Evolutionary conservation across 2,113 vertebrate species (phyloP).

Genomic region (Circaetus gallicus): DNA sequence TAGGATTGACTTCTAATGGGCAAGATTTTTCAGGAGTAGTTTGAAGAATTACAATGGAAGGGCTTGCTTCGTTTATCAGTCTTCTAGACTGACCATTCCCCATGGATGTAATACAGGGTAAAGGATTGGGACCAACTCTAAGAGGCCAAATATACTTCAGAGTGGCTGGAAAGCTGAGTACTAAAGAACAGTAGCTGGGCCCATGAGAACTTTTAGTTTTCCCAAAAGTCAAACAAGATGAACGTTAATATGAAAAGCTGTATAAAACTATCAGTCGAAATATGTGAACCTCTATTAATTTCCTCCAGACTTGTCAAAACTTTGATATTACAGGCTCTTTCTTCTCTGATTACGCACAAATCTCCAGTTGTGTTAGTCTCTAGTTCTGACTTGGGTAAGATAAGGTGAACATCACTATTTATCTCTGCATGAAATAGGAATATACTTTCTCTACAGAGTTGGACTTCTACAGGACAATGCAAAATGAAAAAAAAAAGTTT

Average conservation of each 20-base stretch:
- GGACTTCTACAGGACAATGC: background rate
- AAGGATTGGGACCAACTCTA: background rate
- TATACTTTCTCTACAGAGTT: background rate
- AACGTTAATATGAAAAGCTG: background rate
- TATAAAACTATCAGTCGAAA: background rate
- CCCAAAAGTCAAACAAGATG: background rate
- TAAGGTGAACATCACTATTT: background rate
- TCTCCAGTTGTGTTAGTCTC: background rate
- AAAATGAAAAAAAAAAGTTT: background rate
- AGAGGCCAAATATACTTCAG: background rate
- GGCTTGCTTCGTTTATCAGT: background rate
- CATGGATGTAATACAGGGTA: background rate
- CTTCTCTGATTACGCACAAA: background rate
- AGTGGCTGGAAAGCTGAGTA: background rate
- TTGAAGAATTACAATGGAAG: background rate
- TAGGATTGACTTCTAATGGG: background rate
- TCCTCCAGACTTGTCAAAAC: background rate
- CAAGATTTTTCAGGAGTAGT: background rate
- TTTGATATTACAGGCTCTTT: background rate
- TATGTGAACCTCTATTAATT: background rate
- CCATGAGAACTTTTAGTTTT: background rate
- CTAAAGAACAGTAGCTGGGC: background rate
- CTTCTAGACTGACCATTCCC: background rate
- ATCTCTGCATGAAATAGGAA: background rate
- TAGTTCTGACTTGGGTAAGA: background rate